A percentile compares a stretch with the other conserved stretches of the same genome.
phyloP scores from a whole-genome alignment of 1,140 invertebrate genomes.

The Spodoptera litura region DNA sequence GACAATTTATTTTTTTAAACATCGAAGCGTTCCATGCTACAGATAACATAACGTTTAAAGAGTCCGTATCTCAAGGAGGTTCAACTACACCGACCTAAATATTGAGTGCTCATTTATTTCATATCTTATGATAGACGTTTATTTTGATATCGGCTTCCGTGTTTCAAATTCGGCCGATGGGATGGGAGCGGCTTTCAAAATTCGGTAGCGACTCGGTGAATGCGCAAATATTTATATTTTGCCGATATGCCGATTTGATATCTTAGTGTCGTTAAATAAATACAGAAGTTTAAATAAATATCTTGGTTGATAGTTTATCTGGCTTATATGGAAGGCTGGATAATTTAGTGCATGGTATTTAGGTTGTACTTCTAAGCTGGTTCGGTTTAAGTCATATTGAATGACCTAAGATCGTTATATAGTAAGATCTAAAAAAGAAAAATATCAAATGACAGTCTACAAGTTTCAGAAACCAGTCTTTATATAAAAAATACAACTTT shows the following conservation, averaged over 20 bases:
- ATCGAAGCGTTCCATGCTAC: neutral
- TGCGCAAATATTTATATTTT: conserved; percentile 38
- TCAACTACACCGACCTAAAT: conserved; percentile 70
- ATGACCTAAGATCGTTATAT: no score
- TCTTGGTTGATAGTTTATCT: neutral
- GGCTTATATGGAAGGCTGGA: neutral
- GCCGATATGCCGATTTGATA: conserved; percentile 28
- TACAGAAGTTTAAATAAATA: conserved; percentile 14
- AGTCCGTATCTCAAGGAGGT: conserved; percentile 61
- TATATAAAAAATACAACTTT: no score
- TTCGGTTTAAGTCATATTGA: no score
- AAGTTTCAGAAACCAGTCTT: no score
- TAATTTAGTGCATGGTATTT: no score
- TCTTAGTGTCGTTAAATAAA: conserved; percentile 1
- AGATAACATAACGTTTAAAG: conserved; percentile 29
- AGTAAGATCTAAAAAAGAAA: no score
- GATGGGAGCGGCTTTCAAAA: conserved; percentile 39
- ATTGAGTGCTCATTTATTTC: conserved; percentile 64
- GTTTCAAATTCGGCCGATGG: conserved; percentile 34
- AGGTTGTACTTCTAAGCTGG: no score
- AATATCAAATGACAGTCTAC: no score
- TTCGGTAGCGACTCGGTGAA: conserved; percentile 11
- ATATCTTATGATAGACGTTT: conserved; percentile 51
- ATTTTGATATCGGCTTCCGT: conserved; percentile 54
- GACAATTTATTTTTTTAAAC: conserved; percentile 35